Conservation (phyloP, 2,113 vertebrate genomes). For the Panurus biarmicus region DNA sequence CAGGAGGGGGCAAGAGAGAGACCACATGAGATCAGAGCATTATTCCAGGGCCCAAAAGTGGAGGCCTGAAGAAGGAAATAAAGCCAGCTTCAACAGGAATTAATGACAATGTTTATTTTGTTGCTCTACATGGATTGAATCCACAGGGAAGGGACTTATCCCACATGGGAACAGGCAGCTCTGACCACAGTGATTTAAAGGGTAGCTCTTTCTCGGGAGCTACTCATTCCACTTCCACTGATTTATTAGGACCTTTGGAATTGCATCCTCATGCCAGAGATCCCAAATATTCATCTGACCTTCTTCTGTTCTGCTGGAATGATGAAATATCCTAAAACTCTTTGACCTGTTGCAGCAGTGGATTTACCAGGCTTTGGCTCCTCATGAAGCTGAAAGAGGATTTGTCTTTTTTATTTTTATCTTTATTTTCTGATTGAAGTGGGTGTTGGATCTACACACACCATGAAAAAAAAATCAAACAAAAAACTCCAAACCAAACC, state of each 20-base stretch:
- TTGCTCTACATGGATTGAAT: background rate
- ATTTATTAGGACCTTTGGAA: background rate
- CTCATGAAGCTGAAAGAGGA: background rate
- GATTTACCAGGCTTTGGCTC: background rate
- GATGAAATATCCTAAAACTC: background rate
- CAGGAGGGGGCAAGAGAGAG: background rate
- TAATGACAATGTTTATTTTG: background rate
- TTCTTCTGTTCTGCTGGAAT: background rate
- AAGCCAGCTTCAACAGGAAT: background rate
- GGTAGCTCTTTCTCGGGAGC: background rate
- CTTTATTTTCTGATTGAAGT: background rate
- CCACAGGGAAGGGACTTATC: accelerated
- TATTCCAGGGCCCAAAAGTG: background rate
- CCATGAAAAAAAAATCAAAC: background rate
- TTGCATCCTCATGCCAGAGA: background rate
- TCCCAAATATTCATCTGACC: background rate
- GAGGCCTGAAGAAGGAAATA: background rate
- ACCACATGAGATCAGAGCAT: background rate
- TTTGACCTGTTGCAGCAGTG: background rate
- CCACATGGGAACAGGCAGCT: background rate
- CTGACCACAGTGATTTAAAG: background rate
- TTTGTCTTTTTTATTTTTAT: background rate
- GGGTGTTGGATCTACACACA: background rate
- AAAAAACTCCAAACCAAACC: background rate
- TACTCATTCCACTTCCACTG: background rate